phyloP scores from a whole-genome alignment of 53 echinoderm and acorn worm genomes.

The Astropecten irregularis region DNA sequence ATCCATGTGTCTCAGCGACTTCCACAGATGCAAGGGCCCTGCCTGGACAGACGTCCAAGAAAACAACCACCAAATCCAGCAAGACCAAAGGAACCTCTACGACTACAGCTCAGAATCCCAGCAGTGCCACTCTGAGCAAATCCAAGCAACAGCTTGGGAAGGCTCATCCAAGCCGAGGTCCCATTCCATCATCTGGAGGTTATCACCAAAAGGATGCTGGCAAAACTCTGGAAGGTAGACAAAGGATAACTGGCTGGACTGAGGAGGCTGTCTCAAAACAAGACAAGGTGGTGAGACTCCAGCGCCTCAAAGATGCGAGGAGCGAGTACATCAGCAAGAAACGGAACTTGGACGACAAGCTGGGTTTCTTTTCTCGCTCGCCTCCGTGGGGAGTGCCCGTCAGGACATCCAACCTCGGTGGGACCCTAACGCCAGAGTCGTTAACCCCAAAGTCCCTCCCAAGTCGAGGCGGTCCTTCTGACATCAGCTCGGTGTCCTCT shows the following conservation, averaged over 20 bases:
- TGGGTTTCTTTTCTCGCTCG: neutral
- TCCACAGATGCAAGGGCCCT: neutral
- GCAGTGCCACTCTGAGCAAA: neutral
- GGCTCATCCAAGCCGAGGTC: neutral
- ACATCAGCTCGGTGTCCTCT: slow-evolving; percentile 25
- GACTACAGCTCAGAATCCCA: neutral
- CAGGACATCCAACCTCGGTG: neutral
- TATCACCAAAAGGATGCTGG: neutral
- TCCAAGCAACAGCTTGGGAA: neutral
- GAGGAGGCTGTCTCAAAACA: too few relatives aligned
- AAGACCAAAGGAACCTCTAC: neutral
- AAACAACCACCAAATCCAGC: neutral
- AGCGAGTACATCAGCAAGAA: neutral
- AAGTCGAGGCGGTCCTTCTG: neutral
- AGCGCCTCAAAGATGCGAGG: neutral
- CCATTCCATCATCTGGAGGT: neutral
- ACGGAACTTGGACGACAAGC: neutral
- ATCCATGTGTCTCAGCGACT: too few relatives aligned
- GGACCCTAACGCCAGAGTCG: slow-evolving; percentile 36
- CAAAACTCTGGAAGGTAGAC: neutral
- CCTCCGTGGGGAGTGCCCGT: slow-evolving; percentile 39
- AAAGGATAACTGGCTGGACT: neutral
- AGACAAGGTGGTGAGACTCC: neutral
- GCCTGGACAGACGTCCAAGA: too few relatives aligned
- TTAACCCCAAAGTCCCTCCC: neutral